phyloP scores from a whole-genome alignment of 1,140 invertebrate species.

The Calephelis nemesis region DNA sequence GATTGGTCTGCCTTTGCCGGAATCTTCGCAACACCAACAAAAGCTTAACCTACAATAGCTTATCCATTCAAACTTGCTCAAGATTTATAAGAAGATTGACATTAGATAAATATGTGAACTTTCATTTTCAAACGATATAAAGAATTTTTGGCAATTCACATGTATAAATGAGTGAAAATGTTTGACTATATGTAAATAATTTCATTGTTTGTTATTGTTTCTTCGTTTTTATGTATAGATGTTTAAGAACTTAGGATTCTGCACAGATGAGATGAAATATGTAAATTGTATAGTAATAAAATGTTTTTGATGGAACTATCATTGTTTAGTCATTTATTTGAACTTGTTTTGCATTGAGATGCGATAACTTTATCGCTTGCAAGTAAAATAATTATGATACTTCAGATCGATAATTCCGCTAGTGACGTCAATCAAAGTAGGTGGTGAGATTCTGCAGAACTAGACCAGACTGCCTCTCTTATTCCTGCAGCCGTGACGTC shows the following conservation, averaged over 20 bases:
- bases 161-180: slow-evolving; percentile 12
- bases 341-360: background rate
- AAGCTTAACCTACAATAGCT: background rate
- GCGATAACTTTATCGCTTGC: too few relatives aligned
- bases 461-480: too few relatives aligned
- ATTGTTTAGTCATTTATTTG: slow-evolving; percentile 28
- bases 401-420: too few relatives aligned
- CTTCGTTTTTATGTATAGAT: slow-evolving; percentile 60
- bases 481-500: too few relatives aligned
- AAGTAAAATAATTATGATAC: too few relatives aligned
- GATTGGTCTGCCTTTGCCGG: background rate
- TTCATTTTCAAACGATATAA: background rate
- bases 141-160: slow-evolving; percentile 4
- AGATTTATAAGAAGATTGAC: slow-evolving; percentile 1
- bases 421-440: too few relatives aligned
- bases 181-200: slow-evolving; percentile 43
- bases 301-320: slow-evolving; percentile 57
- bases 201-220: slow-evolving; percentile 40
- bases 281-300: slow-evolving; percentile 76
- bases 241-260: slow-evolving; percentile 51
- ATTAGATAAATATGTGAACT: background rate
- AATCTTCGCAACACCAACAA: background rate
- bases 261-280: slow-evolving; percentile 56
- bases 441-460: too few relatives aligned
- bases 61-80: slow-evolving; percentile 7